Evolutionary conservation across 2,113 vertebrate genomes (phyloP).

Genomic region (Strix uralensis): DNA sequence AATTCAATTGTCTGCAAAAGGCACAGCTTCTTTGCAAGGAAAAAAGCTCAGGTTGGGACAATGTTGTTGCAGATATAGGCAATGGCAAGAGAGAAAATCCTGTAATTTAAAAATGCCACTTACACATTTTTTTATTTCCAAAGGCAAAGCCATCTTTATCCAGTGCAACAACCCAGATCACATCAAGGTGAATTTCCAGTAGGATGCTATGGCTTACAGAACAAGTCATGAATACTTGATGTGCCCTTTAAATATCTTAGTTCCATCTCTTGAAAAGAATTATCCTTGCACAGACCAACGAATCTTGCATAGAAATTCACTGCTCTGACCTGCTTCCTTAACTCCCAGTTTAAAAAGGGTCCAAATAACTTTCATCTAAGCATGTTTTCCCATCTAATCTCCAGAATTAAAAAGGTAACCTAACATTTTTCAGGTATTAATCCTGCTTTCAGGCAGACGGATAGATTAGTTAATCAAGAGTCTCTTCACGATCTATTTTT

Average conservation of each 20-base stretch:
- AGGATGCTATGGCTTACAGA: constrained; percentile 16
- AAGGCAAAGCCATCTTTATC: constrained; percentile 1
- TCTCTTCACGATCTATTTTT: background rate
- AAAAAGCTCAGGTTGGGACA: background rate
- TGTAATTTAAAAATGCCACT: background rate
- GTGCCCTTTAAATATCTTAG: constrained; percentile 52
- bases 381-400: background rate
- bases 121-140: background rate
- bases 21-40: background rate
- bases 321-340: background rate
- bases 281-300: constrained; percentile 19
- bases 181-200: constrained; percentile 37
- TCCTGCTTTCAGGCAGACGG: background rate
- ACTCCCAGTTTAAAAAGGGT: background rate
- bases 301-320: constrained; percentile 7
- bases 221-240: constrained; percentile 52
- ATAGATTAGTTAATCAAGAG: background rate
- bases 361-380: background rate
- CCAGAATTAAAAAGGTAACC: background rate
- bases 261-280: constrained; percentile 29
- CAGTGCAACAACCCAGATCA: constrained; percentile 6
- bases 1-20: background rate
- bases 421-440: background rate
- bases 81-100: background rate
- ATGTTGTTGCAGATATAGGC: background rate